These are phyloP conservation scores for Eonycteris spelaea DNA, from an alignment of 2,113 vertebrate species.

Conservation along the genomic window DNA sequence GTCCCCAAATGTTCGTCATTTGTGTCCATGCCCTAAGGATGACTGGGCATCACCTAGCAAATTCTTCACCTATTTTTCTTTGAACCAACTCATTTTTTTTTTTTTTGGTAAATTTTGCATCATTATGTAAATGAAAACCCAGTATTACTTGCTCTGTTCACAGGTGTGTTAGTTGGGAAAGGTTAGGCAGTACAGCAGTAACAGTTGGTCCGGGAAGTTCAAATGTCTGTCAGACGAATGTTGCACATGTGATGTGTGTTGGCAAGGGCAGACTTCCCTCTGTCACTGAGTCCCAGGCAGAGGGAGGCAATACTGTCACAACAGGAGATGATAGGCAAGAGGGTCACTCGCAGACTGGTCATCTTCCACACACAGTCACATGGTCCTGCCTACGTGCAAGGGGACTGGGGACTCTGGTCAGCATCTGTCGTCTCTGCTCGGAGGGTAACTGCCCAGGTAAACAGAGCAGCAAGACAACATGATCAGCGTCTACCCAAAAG, in stretches of 20 bases:
- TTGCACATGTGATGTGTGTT: background rate
- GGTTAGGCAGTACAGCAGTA: background rate
- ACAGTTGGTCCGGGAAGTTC: background rate
- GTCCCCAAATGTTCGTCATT: background rate
- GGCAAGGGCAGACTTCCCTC: background rate
- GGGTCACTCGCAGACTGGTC: too few relatives aligned
- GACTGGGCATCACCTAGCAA: background rate
- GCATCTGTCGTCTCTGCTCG: background rate
- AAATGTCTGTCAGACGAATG: background rate
- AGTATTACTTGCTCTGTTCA: background rate
- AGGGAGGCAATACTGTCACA: background rate
- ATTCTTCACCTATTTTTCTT: background rate
- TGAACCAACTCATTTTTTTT: background rate
- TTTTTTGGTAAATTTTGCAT: background rate
- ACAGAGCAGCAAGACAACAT: background rate
- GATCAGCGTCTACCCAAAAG: background rate
- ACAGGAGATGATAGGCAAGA: background rate
- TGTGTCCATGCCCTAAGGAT: background rate
- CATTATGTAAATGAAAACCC: background rate
- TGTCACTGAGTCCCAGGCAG: background rate
- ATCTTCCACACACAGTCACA: background rate
- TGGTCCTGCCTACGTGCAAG: background rate
- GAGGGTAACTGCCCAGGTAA: background rate
- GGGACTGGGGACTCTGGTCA: background rate
- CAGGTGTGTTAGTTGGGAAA: background rate